Evolutionary conservation across 2,888 invertebrate species (phyloP), one percentile per base, ranked within the genome.

Genomic region (Acleris emargana): DNA sequence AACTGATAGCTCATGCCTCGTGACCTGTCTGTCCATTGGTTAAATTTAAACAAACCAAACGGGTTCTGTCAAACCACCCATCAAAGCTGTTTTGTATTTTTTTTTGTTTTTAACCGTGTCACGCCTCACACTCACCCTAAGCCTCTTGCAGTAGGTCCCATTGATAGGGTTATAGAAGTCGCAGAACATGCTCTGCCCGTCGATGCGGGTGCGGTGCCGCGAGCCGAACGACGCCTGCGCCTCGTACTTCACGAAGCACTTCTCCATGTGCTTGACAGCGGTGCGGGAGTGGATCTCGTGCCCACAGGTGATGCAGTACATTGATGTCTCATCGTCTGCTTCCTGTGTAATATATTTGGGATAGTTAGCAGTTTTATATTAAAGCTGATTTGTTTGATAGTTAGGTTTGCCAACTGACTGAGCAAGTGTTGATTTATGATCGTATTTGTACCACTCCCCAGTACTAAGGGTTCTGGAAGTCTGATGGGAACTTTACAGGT

Each of bases 241-340:
- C 87, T 99, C 99, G 86, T 98, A 98, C 94, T 99, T 99, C 72
- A 97, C 96, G 87, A 98, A 99, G 85, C 99, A 99, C 84, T 98
- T 98, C 89, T 99, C 99, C 98, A 99, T 98, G 81, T 99, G 99
- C 77, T 97, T 97, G 20, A 99, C 95, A 0, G 98, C 99, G 0
- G 97, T 97, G 62, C 96, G 95, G 0, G 97, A 97, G 83, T 97
- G 97, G 68, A 99, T 96, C 91, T 99, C 99, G 83, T 97, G 97
- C 0, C 99, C 99, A 88, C 99, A 99, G 0, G 99, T 99, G 42
- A 99, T 97, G 86, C 99, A 99, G 84, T 98, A 98, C 94, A 98
- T 97, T 58, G 96, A 97, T 68, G 96, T 95, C 75, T 95, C 95
- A 58, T 94, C 94, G 76, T 95, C 95, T 0, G 91, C 90, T 69